Percentiles rank a stretch among this genome's conserved stretches.
These are phyloP conservation scores for Nasua narica DNA, from an alignment of 2,797 vertebrate species.

Conservation along the genomic window DNA sequence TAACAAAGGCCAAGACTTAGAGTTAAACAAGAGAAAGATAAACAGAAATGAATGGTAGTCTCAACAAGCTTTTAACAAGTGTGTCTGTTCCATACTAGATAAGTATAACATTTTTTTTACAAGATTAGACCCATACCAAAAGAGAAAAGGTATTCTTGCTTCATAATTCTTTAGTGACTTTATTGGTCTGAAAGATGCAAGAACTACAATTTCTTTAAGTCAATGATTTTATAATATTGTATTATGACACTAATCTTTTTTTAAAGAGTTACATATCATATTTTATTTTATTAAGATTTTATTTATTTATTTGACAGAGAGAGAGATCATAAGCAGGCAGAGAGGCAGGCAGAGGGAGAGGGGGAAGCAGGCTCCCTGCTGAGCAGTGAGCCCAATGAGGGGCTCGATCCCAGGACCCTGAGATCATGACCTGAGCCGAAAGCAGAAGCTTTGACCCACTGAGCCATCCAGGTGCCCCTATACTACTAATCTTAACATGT, in stretches of 20 bases:
- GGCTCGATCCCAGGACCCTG: no score
- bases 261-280: no score
- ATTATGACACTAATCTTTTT: no score
- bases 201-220: conserved; percentile 62
- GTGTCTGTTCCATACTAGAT: conserved; percentile 32
- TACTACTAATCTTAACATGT: background rate
- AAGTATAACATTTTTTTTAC: conserved; percentile 65
- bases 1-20: conserved; percentile 63
- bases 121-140: conserved; percentile 60
- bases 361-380: no score
- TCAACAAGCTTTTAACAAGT: conserved; percentile 39
- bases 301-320: no score
- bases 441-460: no score
- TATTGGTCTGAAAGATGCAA: conserved; percentile 37
- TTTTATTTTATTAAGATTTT: no score
- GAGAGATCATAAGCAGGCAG: no score
- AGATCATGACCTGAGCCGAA: no score
- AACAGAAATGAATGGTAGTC: conserved; percentile 65
- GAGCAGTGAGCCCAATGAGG: no score
- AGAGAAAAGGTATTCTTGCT: conserved; percentile 28
- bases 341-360: no score
- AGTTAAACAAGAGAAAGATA: conserved; percentile 47
- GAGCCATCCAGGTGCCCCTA: no score
- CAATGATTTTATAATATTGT: background rate
- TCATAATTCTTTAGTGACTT: conserved; percentile 37